Evolutionary conservation across 35 echinoderm and acorn worm species (phyloP), one percentile per base, ranked within the genome.

Genomic region (Lytechinus pictus): DNA sequence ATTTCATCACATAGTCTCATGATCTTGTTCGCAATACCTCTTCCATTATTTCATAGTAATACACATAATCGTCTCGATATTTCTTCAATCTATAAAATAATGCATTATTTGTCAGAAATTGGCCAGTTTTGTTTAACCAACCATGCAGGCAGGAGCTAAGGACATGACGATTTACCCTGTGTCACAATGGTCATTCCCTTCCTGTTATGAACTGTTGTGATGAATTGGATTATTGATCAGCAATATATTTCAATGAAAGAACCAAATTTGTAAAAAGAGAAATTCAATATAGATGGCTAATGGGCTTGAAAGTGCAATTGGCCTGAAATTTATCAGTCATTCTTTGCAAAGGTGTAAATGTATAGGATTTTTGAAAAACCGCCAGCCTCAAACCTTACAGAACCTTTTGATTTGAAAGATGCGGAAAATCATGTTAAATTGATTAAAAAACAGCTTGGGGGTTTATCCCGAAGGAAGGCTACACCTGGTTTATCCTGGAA

Each of bases 361-460:
- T 79, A 79, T 4, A 79, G 6, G 66, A 6, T 79, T n/a, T 71
- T 79, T 79, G 7, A 58, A 79, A 0, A 79, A 16, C 66, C 19
- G 66, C 66, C 66, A 19, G 12, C 66, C 3, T 79, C 14, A 4
- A n/a, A 79, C 66, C 66, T 79, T 79, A 7, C 66, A 79, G 19
- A 24, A 16, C 14, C 19, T 79, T 24, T 24, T 79, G 4, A 79
- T 79, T 79, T 79, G 33, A 79, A 79, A 79, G 66, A n/a, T 79
- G 6, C 19, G n/a, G 66, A 79, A 79, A 79, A 79, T 79, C 66
- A 24, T 79, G 66, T 24, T 79, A 79, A 79, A 79, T 79, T 79
- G 66, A 79, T 79, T 79, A 79, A 24, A 79, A 79, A 79, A 79
- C 66, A 79, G 66, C 66, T 79, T n/a, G 66, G 66, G n/a, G 66